Percentiles rank a stretch among this genome's conserved stretches.
phyloP scores from a whole-genome alignment of 2,113 vertebrate species.

The Macaca nemestrina region DNA sequence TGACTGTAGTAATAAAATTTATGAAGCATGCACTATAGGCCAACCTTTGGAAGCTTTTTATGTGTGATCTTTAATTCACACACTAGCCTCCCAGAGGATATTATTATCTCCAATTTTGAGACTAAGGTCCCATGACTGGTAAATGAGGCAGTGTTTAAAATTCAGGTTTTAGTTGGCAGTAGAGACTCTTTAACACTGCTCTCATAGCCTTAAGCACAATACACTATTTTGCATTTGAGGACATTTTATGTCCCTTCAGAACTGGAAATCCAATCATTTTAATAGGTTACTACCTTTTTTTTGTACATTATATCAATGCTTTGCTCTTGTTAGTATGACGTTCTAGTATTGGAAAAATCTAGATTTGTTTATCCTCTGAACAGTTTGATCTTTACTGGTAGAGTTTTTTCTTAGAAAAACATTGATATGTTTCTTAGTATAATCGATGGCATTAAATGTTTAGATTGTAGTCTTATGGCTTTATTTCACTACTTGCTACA shows the following conservation, averaged over 20 bases:
- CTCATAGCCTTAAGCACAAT: not conserved
- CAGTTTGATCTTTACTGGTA: not conserved
- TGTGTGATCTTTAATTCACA: not conserved
- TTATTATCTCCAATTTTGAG: not conserved
- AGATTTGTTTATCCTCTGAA: not conserved
- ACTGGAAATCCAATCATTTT: not conserved
- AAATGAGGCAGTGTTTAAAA: conserved; percentile 6
- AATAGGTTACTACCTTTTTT: not conserved
- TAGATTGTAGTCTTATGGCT: conserved; percentile 23
- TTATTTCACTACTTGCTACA: conserved; percentile 23
- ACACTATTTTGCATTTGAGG: not conserved
- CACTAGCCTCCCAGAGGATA: not conserved
- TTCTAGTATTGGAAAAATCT: not conserved
- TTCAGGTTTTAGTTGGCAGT: not conserved
- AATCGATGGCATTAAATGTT: conserved; percentile 33
- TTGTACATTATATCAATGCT: not conserved
- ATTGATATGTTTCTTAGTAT: not conserved
- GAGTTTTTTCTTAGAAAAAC: not conserved
- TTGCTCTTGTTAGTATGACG: not conserved
- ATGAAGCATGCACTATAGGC: not conserved
- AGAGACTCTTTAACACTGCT: not conserved
- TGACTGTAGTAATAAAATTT: not conserved
- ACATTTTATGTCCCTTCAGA: not conserved
- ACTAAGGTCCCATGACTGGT: not conserved
- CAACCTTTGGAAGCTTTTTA: not conserved